Evolutionary conservation across 1,140 invertebrate genomes (phyloP).

Genomic region (Subanguina moxae): DNA sequence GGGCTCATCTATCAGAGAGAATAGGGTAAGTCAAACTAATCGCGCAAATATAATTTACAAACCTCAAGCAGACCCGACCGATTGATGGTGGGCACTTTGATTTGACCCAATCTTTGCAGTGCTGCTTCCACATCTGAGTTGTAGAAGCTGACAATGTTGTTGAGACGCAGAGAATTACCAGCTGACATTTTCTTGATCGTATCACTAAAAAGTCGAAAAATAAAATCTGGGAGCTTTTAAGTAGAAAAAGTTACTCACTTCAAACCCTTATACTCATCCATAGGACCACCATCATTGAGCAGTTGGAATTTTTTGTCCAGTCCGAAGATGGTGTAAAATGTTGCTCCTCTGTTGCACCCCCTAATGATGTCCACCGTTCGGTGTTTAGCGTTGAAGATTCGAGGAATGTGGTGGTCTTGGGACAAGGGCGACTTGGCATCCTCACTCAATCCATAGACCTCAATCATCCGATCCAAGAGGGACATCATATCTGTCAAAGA

Average conservation of each 20-base stretch:
- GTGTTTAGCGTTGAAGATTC: conserved; percentile 24
- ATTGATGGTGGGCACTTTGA: conserved; percentile 47
- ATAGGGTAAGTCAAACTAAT: no score
- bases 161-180: conserved; percentile 16
- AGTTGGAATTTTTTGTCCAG: conserved; percentile 55
- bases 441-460: conserved; percentile 21
- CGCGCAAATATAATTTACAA: conserved; percentile 84
- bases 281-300: conserved; percentile 24
- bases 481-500: neutral
- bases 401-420: neutral
- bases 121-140: neutral
- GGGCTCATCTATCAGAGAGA: no score
- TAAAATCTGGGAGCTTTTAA: neutral
- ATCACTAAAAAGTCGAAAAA: conserved; percentile 26
- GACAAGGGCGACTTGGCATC: neutral
- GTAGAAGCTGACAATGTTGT: conserved; percentile 4
- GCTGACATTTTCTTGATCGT: conserved; percentile 28
- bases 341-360: conserved; percentile 47
- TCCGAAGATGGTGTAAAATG: conserved; percentile 54
- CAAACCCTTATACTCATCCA: conserved; percentile 33
- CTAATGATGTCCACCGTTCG: conserved; percentile 50
- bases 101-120: conserved; percentile 36
- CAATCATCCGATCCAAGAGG: conserved; percentile 35
- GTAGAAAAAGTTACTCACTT: neutral
- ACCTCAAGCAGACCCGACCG: conserved; percentile 69